Conservation (phyloP, 2,797 vertebrate genomes). For the Xenentodon cancila region DNA sequence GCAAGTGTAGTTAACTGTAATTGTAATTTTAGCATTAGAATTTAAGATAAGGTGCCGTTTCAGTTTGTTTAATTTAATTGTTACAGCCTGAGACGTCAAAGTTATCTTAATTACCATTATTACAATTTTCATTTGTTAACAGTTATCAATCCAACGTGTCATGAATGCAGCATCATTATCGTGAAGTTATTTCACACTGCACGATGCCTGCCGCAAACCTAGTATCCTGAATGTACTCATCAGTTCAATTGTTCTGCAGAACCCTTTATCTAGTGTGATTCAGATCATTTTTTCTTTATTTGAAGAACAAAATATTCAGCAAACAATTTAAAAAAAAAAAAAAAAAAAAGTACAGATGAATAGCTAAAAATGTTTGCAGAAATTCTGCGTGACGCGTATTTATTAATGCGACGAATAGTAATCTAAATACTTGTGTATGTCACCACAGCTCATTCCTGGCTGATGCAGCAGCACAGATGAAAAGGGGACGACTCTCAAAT, state of each 20-base stretch:
- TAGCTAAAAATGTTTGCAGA: neutral
- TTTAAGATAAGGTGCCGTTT: too few species aligned
- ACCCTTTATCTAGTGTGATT: neutral
- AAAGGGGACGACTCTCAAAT: constrained; percentile 19
- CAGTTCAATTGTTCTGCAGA: neutral
- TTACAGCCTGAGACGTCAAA: neutral
- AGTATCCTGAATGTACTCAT: too few species aligned
- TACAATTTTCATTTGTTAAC: constrained; percentile 7
- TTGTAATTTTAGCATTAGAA: too few species aligned
- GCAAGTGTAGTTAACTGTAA: too few species aligned
- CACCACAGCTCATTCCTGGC: constrained; percentile 17
- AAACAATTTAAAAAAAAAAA: too few species aligned
- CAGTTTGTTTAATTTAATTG: neutral
- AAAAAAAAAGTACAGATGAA: too few species aligned
- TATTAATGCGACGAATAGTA: too few species aligned
- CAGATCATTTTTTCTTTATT: neutral
- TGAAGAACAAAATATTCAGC: too few species aligned
- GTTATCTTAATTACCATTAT: neutral
- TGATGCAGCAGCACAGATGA: constrained; percentile 20
- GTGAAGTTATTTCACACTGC: constrained; percentile 3
- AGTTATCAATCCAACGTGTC: constrained; percentile 8
- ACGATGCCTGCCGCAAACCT: neutral
- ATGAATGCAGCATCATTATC: neutral
- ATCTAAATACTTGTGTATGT: neutral
- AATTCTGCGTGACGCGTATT: too few species aligned